These are phyloP conservation scores for Nymphalis c-album DNA, from an alignment of 2,888 invertebrate species.

Conservation along the genomic window DNA sequence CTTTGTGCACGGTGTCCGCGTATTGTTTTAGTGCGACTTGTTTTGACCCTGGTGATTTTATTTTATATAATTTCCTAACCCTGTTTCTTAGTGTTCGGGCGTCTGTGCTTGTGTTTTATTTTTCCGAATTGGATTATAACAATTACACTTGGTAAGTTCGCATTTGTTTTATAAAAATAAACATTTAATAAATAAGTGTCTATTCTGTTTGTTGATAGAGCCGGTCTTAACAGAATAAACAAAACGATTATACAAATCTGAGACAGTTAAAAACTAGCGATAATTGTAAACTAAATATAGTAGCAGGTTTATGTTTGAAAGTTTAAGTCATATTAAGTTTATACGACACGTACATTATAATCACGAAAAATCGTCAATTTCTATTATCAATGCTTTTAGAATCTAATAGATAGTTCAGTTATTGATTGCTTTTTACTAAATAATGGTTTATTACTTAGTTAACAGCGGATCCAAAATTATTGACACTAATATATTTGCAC, in stretches of 20 bases:
- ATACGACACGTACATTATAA: neutral
- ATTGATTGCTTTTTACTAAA: too few relatives aligned
- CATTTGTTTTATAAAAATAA: neutral
- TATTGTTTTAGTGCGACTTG: slow-evolving; percentile 67
- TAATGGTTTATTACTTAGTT: too few relatives aligned
- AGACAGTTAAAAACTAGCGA: too few relatives aligned
- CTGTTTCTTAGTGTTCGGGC: slow-evolving; percentile 62
- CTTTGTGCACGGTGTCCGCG: slow-evolving; percentile 52
- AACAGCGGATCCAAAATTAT: too few relatives aligned
- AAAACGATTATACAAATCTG: neutral
- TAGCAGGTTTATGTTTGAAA: neutral
- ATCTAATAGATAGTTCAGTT: too few relatives aligned
- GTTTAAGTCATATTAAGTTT: neutral
- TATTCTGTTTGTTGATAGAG: neutral
- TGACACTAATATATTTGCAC: too few relatives aligned
- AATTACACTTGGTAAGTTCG: slow-evolving; percentile 62
- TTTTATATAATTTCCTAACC: slow-evolving; percentile 70
- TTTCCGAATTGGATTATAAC: slow-evolving; percentile 73
- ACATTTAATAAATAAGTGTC: neutral
- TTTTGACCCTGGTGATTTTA: slow-evolving; percentile 74
- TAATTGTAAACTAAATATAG: neutral
- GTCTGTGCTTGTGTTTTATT: slow-evolving; percentile 72
- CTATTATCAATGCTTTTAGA: too few relatives aligned
- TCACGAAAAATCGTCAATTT: too few relatives aligned
- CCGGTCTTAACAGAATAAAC: neutral